These are phyloP conservation scores for Cuniculus paca DNA, from an alignment of 2,797 vertebrate species.

Conservation along the genomic window DNA sequence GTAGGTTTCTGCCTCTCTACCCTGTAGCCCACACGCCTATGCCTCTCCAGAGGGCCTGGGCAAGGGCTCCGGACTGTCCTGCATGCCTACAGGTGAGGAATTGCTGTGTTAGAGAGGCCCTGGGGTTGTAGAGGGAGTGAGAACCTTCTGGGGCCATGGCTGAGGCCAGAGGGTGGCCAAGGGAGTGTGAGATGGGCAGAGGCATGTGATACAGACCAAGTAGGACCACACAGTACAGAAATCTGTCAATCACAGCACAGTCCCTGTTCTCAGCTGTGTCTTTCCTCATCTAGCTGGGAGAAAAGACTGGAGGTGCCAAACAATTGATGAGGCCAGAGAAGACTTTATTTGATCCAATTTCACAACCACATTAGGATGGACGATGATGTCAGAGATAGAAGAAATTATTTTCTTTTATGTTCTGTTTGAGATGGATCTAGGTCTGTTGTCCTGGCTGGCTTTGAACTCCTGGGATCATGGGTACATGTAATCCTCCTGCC, in stretches of 20 bases:
- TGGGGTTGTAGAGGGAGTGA: background rate
- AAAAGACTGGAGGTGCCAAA: background rate
- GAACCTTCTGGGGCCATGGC: background rate
- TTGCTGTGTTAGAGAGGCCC: background rate
- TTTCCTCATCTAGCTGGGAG: background rate
- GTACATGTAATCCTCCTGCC: background rate
- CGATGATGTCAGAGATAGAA: background rate
- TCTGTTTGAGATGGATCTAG: background rate
- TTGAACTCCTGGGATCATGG: background rate
- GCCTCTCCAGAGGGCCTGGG: background rate
- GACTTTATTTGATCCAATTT: background rate
- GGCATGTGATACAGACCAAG: background rate
- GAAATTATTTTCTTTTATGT: background rate
- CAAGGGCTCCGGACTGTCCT: background rate
- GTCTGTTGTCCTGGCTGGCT: background rate
- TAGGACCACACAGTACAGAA: background rate
- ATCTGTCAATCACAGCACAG: background rate
- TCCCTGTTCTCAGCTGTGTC: background rate
- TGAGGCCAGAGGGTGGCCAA: background rate
- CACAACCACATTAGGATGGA: background rate
- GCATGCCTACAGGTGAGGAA: background rate
- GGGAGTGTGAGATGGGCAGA: background rate
- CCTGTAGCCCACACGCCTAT: background rate
- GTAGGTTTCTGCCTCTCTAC: no score
- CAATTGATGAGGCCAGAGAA: background rate